Evolutionary conservation across 2,113 vertebrate genomes (phyloP).

Genomic region (Tyto alba): DNA sequence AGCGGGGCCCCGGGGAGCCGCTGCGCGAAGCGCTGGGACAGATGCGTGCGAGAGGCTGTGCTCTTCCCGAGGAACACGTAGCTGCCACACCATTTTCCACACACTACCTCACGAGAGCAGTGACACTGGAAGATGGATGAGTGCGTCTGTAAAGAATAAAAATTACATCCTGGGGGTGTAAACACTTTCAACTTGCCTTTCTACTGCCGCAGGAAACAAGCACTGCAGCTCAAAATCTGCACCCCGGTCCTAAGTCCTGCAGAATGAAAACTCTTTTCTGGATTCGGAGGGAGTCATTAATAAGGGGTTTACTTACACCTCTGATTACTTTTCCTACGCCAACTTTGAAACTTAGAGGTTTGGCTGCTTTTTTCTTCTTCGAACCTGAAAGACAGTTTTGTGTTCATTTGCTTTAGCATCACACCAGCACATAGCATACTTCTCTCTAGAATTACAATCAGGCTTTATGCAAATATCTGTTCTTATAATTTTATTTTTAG

Average conservation of each 20-base stretch:
- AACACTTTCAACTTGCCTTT: background rate
- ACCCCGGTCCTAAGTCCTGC: rapidly evolving
- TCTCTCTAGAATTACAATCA: rapidly evolving
- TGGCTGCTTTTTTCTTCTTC: constrained; percentile 92
- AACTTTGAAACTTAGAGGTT: constrained; percentile 93
- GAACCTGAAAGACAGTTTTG: constrained; percentile 75
- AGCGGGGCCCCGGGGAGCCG: background rate
- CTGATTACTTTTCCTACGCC: constrained; percentile 92
- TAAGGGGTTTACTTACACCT: constrained; percentile 83
- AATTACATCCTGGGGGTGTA: rapidly evolving
- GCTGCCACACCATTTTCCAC: rapidly evolving
- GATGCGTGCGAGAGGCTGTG: background rate
- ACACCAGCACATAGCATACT: background rate
- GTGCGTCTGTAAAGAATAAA: rapidly evolving
- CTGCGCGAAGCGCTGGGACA: background rate
- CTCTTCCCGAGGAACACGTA: rapidly evolving
- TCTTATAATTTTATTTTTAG: background rate
- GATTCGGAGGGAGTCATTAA: rapidly evolving
- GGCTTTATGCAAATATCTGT: rapidly evolving
- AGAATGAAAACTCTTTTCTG: rapidly evolving
- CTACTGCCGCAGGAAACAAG: rapidly evolving
- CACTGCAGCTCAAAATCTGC: background rate
- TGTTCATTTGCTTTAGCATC: background rate
- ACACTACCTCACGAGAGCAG: rapidly evolving
- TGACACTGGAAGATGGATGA: background rate